A percentile compares a stretch with the other conserved stretches of the same genome.
These are phyloP conservation scores for Lineus longissimus DNA, from an alignment of 1,140 invertebrate species.

Conservation along the genomic window DNA sequence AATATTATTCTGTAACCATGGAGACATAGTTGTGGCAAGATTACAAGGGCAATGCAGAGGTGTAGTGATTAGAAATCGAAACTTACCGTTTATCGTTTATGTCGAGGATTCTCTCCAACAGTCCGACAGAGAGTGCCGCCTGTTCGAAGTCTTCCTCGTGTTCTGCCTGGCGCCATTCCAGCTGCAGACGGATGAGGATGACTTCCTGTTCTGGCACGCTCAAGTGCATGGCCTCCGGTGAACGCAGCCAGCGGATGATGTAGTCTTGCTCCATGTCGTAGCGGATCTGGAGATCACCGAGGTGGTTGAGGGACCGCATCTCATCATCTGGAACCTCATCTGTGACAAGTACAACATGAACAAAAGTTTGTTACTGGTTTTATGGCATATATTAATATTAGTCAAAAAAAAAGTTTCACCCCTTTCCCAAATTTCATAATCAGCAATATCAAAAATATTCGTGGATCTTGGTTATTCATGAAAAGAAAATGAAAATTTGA, in stretches of 20 bases:
- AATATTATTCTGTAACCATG: no score
- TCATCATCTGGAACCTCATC: conserved; percentile 24
- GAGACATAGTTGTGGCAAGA: no score
- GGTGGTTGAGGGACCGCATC: conserved; percentile 24
- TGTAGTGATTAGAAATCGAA: no score
- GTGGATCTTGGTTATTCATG: no score
- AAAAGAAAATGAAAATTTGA: no score
- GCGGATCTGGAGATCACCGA: conserved; percentile 38
- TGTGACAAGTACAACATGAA: conserved; percentile 5
- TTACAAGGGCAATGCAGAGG: no score
- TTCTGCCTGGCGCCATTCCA: conserved; percentile 29
- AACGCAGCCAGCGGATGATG: conserved; percentile 34
- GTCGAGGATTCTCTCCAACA: neutral
- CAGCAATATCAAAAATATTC: no score
- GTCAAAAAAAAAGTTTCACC: no score
- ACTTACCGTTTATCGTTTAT: conserved; percentile 1
- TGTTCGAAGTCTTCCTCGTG: conserved; percentile 38
- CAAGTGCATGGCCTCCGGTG: conserved; percentile 22
- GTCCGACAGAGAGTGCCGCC: conserved; percentile 23
- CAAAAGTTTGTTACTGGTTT: no score
- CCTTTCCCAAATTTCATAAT: no score
- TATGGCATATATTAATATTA: no score
- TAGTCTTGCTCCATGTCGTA: conserved; percentile 38
- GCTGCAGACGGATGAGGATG: conserved; percentile 28
- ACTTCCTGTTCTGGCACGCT: conserved; percentile 20